These are phyloP conservation scores for Drosophila bifasciata DNA, from an alignment of 1,140 invertebrate species.

Conservation along the genomic window DNA sequence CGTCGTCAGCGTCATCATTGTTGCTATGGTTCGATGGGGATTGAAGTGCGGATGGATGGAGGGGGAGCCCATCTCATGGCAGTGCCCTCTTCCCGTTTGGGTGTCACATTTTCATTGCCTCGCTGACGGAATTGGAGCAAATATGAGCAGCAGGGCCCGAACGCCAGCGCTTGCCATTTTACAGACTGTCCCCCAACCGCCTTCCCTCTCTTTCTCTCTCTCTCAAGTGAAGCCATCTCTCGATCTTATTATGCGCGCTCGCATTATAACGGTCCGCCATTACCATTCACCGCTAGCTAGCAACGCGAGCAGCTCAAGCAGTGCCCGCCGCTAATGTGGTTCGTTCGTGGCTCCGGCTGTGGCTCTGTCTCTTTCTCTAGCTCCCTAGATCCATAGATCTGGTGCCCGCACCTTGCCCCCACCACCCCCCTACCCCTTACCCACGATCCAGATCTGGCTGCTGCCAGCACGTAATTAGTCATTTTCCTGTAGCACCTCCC, in stretches of 20 bases:
- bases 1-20: conserved; percentile 50
- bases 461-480: conserved; percentile 65
- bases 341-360: conserved; percentile 29
- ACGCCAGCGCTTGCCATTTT: conserved; percentile 29
- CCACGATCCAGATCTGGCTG: not conserved
- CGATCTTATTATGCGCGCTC: conserved; percentile 76
- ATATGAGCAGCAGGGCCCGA: conserved; percentile 62
- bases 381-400: not conserved
- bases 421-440: too few relatives aligned
- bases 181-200: conserved; percentile 15
- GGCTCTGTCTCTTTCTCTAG: too few relatives aligned
- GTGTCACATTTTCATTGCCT: conserved; percentile 68
- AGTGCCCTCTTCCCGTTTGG: conserved; percentile 14
- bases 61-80: not conserved
- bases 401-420: not conserved
- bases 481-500: conserved; percentile 66
- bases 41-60: not conserved
- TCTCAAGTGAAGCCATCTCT: conserved; percentile 24
- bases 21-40: conserved; percentile 41
- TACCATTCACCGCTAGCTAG: conserved; percentile 81
- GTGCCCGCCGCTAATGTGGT: conserved; percentile 67
- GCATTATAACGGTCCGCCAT: conserved; percentile 78
- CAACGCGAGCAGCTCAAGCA: conserved; percentile 51
- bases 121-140: conserved; percentile 66
- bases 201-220: not conserved